A percentile compares a stretch with the other conserved stretches of the same genome.
phyloP scores from a whole-genome alignment of 2,888 invertebrate genomes.

The Zele albiditarsus region DNA sequence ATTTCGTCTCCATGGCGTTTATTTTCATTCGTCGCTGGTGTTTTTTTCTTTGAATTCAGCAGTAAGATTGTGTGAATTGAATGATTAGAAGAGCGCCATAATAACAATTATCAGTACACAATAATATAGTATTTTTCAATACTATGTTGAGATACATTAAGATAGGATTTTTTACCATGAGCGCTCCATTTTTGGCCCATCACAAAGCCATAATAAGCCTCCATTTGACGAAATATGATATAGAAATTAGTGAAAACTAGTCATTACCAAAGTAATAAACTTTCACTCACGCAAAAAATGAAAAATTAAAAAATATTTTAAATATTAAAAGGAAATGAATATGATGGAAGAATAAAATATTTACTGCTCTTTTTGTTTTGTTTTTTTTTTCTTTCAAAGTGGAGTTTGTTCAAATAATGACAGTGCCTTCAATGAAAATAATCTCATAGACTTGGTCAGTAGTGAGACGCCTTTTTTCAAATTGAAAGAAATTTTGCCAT shows the following conservation, averaged over 20 bases:
- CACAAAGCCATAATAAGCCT: conserved; percentile 50
- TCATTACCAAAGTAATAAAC: conserved; percentile 72
- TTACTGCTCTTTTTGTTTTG: conserved; percentile 2
- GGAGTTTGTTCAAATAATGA: conserved; percentile 35
- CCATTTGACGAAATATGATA: conserved; percentile 48
- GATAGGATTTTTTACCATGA: neutral
- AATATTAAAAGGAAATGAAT: neutral
- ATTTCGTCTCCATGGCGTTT: neutral
- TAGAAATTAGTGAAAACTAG: conserved; percentile 69
- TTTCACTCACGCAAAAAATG: conserved; percentile 32
- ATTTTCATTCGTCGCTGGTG: neutral
- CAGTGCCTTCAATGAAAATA: conserved; percentile 35
- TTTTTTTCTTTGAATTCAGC: neutral
- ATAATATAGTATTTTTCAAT: neutral
- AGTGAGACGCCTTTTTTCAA: neutral
- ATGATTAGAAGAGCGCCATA: conserved; percentile 6
- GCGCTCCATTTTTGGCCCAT: conserved; percentile 38
- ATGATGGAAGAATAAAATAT: conserved; percentile 15
- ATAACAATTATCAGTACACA: conserved; percentile 9
- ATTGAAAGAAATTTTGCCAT: neutral
- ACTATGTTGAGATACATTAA: neutral
- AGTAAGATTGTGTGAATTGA: neutral
- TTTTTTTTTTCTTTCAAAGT: conserved; percentile 22
- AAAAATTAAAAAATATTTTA: neutral
- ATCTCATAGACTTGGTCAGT: conserved; percentile 41